Conservation (phyloP, 2,888 invertebrate genomes). For the Odontocolon sp. region DNA sequence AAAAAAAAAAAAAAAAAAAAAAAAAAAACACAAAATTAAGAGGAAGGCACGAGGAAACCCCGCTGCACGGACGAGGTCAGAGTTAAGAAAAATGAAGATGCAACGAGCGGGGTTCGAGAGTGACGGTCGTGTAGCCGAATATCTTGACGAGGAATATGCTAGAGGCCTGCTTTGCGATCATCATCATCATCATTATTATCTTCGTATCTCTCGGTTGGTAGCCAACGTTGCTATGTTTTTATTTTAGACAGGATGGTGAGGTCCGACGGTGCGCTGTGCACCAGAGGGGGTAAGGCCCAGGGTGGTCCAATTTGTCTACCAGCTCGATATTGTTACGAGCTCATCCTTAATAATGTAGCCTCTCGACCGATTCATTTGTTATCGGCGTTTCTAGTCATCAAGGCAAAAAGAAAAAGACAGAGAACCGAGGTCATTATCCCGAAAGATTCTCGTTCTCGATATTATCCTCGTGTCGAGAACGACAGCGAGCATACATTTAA, state of each 20-base stretch:
- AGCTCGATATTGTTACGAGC: constrained; percentile 79
- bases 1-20: neutral
- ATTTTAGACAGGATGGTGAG: constrained; percentile 37
- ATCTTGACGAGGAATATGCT: neutral
- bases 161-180: neutral
- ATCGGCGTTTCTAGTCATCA: constrained; percentile 38
- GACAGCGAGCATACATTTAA: constrained; percentile 21
- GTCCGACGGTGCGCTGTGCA: constrained; percentile 52
- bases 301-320: constrained; percentile 81
- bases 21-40: too few species aligned
- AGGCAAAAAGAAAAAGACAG: neutral
- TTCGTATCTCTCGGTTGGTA: constrained; percentile 44
- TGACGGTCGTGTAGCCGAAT: neutral
- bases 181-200: constrained; percentile 54
- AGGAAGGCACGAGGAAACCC: too few species aligned
- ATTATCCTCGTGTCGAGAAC: constrained; percentile 40
- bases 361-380: constrained; percentile 59
- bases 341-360: constrained; percentile 78
- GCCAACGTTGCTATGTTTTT: constrained; percentile 35
- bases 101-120: neutral
- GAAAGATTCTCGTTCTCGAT: constrained; percentile 52
- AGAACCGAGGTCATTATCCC: constrained; percentile 43
- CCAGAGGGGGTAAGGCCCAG: constrained; percentile 69
- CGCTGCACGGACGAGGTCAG: neutral
- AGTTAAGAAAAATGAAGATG: constrained; percentile 8